Evolutionary conservation across 2,113 vertebrate species (phyloP), one percentile per base, ranked within the genome.

Genomic region (Apodemus speciosus): DNA sequence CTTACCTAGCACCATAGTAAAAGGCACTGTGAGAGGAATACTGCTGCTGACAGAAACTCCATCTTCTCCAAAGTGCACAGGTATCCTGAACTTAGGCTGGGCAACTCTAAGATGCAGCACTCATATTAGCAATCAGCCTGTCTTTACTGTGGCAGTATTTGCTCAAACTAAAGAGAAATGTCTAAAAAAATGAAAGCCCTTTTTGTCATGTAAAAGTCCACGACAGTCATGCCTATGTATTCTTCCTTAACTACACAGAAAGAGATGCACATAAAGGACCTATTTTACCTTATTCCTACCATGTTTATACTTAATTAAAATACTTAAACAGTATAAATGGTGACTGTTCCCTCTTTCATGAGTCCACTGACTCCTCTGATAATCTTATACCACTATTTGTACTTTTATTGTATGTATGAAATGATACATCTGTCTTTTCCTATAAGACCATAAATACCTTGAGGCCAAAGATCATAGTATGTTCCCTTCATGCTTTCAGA

Each of bases 351-450:
- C 15, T 95, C 40, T 38, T 77, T 30, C 9, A 0, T 13, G 56
- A 38, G 49, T 94, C 30, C 27, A 86, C 5, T 32, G 27, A 79
- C 85, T 46, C 49, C 40, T 94, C 30, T 51, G 35, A 27, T 25
- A 8, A 81, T 27, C 56, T 73, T 69, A 72, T 2, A 91, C 6
- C 51, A 69, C 16, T 7, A 10, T 2, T 76, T 16, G 79, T 2
- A 46, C 13, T 27, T 85, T 6, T 35, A 69, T 43, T 84, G 73
- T 71, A 85, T 40, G 7, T 30, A 23, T 62, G 21, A 87, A 94
- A 86, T 69, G 77, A 43, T 11, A 46, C 30, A 81, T 46, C 72
- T 56, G 14, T 73, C 76, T 95, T 81, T 90, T 94, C 49, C 27
- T 71, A 30, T 2, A 79, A 69, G 71, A 85, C 56, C 27, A 27